Conservation (phyloP, 2,113 vertebrate species). For the Hemicordylus capensis region DNA sequence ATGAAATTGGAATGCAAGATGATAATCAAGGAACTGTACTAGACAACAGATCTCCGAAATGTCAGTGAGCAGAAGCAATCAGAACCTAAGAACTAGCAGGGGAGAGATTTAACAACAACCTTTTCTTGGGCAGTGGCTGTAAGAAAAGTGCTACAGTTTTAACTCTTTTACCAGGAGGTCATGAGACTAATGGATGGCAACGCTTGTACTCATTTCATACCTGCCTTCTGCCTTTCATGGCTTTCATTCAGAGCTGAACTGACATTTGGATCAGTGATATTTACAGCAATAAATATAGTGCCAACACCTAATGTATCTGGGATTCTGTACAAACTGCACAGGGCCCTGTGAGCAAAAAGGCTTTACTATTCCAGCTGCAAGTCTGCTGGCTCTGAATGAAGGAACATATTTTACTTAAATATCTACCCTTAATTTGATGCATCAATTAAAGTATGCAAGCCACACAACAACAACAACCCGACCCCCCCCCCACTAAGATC, state of each 20-base stretch:
- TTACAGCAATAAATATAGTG: constrained; percentile 24
- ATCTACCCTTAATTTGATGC: not conserved
- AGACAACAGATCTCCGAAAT: constrained; percentile 7
- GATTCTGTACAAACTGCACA: not conserved
- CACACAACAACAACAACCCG: too few relatives aligned
- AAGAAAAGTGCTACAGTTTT: not conserved
- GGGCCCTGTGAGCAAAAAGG: not conserved
- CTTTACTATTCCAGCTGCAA: not conserved
- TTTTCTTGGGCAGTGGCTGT: not conserved
- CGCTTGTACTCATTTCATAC: not conserved
- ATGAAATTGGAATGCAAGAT: constrained; percentile 26
- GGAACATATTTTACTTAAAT: not conserved
- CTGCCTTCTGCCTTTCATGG: not conserved
- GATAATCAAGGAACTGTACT: constrained; percentile 43
- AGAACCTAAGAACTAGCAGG: not conserved
- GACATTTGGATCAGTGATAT: not conserved
- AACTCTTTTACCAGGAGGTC: constrained; percentile 14
- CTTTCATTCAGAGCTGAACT: not conserved
- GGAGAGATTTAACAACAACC: constrained; percentile 1
- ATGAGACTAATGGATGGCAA: constrained; percentile 4
- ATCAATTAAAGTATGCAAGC: too few relatives aligned
- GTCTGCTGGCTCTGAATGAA: not conserved
- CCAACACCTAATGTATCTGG: not conserved
- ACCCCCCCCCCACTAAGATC: too few relatives aligned
- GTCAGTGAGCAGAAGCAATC: not conserved